Evolutionary conservation across 1,140 invertebrate species (phyloP).

Genomic region (Asobara japonica): DNA sequence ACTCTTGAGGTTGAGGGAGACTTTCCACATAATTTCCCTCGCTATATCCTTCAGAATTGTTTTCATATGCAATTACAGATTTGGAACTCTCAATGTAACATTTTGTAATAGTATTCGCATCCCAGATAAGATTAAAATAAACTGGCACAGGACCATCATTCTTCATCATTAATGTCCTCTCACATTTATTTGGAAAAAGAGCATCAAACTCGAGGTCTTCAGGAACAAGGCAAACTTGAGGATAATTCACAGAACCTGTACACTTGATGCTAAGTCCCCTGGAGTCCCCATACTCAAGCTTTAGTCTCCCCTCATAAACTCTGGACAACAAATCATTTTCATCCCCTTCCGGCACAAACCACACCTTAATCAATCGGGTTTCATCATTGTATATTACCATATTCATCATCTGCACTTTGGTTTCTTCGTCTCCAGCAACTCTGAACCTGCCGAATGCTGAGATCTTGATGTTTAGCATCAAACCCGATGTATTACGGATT

Average conservation of each 20-base stretch:
- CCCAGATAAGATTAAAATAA: conserved; percentile 57
- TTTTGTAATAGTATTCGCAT: conserved; percentile 40
- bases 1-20: background rate
- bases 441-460: conserved; percentile 39
- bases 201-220: conserved; percentile 56
- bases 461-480: conserved; percentile 41
- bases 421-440: conserved; percentile 33
- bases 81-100: background rate
- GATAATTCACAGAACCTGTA: conserved; percentile 62
- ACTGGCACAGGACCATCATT: conserved; percentile 65
- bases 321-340: conserved; percentile 29
- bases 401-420: conserved; percentile 29
- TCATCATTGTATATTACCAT: conserved; percentile 34
- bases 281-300: conserved; percentile 47
- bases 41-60: background rate
- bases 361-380: conserved; percentile 30
- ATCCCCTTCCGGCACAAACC: conserved; percentile 40
- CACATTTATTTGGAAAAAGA: conserved; percentile 47
- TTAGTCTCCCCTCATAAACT: conserved; percentile 36
- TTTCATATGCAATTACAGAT: background rate
- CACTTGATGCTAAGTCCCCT: conserved; percentile 55
- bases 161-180: conserved; percentile 53
- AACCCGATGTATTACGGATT: conserved; percentile 46
- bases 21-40: background rate
- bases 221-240: conserved; percentile 55